A percentile compares a stretch with the other conserved stretches of the same genome.
These are phyloP conservation scores for Burhinus bistriatus DNA, from an alignment of 2,113 vertebrate species.

Conservation along the genomic window DNA sequence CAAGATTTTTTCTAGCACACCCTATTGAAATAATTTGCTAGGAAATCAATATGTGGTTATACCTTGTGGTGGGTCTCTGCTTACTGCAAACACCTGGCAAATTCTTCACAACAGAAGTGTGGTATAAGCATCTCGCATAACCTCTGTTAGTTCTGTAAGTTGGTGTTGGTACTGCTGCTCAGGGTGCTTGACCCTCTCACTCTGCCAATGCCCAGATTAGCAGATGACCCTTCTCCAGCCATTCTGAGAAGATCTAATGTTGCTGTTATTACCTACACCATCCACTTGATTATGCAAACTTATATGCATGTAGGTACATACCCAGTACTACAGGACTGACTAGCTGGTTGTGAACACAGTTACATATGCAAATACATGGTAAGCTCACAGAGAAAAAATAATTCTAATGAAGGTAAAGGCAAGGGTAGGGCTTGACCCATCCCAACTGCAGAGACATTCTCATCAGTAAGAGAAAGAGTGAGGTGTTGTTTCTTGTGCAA, in stretches of 20 bases:
- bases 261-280: neutral
- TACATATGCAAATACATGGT: neutral
- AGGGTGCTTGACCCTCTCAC: neutral
- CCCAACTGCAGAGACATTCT: neutral
- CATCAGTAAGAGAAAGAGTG: neutral
- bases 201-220: neutral
- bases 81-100: neutral
- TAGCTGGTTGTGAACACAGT: neutral
- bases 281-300: neutral
- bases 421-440: neutral
- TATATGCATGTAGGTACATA: neutral
- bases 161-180: neutral
- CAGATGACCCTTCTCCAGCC: neutral
- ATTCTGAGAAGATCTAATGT: neutral
- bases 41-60: neutral
- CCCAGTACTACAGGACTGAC: neutral
- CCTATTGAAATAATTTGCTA: neutral
- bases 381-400: neutral
- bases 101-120: neutral
- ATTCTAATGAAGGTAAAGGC: neutral
- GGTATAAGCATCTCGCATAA: neutral
- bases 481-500: neutral
- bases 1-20: neutral
- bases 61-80: neutral
- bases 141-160: neutral